Conservation (phyloP, 2,797 vertebrate species). For the Hemibagrus guttatus region DNA sequence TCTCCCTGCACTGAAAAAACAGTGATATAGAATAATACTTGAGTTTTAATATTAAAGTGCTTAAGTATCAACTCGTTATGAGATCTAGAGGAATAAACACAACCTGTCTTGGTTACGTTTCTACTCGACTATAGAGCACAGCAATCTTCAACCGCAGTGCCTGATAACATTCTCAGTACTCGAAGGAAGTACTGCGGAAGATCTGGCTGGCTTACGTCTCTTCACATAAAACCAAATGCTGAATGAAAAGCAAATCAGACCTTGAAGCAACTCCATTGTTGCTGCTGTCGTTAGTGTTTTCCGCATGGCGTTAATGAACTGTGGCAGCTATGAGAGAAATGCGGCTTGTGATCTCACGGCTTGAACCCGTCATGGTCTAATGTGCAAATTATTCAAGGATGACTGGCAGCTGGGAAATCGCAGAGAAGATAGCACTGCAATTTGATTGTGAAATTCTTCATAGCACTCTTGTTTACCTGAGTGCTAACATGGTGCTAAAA, state of each 20-base stretch:
- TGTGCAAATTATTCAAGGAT: neutral
- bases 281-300: neutral
- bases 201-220: neutral
- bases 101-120: neutral
- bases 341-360: neutral
- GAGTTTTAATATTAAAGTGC: neutral
- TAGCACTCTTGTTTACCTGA: neutral
- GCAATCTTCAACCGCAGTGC: neutral
- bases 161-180: neutral
- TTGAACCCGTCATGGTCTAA: neutral
- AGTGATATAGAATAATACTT: neutral
- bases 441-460: neutral
- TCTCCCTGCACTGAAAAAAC: neutral
- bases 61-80: neutral
- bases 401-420: neutral
- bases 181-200: neutral
- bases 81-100: neutral
- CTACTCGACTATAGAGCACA: neutral
- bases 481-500: neutral
- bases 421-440: neutral
- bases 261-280: neutral
- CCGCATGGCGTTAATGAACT: neutral
- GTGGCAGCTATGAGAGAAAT: neutral
- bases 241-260: neutral
- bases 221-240: neutral